Percentiles rank a stretch among this genome's conserved stretches.
Conservation (phyloP, 1,140 invertebrate genomes). For the Coptotermes formosanus region DNA sequence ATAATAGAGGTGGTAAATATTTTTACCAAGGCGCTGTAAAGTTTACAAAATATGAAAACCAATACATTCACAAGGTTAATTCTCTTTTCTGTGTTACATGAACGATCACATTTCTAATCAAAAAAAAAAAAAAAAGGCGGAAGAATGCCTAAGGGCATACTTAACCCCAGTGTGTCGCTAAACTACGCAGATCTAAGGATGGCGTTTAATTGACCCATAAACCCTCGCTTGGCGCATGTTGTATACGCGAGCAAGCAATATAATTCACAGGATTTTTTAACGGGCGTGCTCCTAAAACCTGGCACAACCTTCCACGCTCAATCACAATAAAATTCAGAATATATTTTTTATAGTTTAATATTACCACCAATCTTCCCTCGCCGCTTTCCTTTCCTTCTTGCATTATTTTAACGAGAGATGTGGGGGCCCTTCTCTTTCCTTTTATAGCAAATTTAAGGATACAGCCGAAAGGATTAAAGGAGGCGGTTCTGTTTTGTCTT, state of each 20-base stretch:
- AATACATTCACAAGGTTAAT: no score
- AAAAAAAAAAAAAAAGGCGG: neutral
- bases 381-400: neutral
- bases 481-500: neutral
- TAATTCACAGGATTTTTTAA: neutral
- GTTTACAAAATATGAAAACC: no score
- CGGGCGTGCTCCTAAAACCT: neutral
- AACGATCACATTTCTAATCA: neutral
- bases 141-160: neutral
- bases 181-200: neutral
- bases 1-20: no score
- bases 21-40: no score
- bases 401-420: neutral
- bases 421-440: neutral
- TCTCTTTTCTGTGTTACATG: no score
- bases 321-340: neutral
- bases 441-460: neutral
- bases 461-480: neutral
- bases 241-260: neutral
- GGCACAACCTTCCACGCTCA: neutral
- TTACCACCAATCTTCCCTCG: neutral
- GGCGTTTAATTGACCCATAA: conserved; percentile 4
- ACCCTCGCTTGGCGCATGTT: neutral
- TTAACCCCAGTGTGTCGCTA: neutral
- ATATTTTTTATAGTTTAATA: conserved; percentile 20